Evolutionary conservation across 1,140 invertebrate genomes (phyloP).

Genomic region (Tetramorium parvispinum): DNA sequence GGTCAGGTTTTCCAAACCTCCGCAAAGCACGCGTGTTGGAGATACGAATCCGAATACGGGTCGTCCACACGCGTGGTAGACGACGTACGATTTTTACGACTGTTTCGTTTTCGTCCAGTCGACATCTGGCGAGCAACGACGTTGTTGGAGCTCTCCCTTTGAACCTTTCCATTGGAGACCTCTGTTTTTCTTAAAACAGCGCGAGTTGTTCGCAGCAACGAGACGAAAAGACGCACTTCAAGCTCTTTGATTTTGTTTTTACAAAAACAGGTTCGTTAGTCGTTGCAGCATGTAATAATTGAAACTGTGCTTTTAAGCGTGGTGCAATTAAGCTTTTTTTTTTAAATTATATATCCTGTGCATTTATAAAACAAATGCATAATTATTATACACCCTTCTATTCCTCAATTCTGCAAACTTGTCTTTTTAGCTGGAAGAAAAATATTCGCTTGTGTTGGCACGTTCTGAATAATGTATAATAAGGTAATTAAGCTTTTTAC

Average conservation of each 20-base stretch:
- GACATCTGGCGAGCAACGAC: slow-evolving; percentile 54
- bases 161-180: background rate
- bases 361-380: background rate
- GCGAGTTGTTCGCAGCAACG: background rate
- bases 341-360: background rate
- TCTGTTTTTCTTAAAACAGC: slow-evolving; percentile 2
- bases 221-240: background rate
- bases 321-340: slow-evolving; percentile 1
- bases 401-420: background rate
- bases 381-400: background rate
- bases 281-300: slow-evolving; percentile 9
- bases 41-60: background rate
- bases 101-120: slow-evolving; percentile 6
- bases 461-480: background rate
- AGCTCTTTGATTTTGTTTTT: slow-evolving; percentile 15
- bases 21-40: background rate
- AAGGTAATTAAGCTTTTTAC: background rate
- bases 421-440: too few relatives aligned
- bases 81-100: slow-evolving; percentile 34
- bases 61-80: background rate
- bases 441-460: background rate
- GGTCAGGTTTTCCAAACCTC: slow-evolving; percentile 53
- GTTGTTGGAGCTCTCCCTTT: background rate
- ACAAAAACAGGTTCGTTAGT: slow-evolving; percentile 16
- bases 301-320: background rate